Conservation (phyloP, 2,113 vertebrate genomes). For the Myiozetetes cayanensis region DNA sequence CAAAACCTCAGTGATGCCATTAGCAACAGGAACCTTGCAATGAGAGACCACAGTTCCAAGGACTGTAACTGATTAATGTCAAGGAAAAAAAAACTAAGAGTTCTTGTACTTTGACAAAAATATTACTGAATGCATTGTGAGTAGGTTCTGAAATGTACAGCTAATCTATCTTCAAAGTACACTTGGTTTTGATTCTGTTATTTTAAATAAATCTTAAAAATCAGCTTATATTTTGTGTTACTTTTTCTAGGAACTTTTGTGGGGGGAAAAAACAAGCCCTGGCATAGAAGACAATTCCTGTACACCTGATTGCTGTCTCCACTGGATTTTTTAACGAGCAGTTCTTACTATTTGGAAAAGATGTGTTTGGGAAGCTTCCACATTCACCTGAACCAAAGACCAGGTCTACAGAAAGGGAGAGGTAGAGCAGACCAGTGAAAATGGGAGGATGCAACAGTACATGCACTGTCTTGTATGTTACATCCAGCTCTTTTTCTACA, state of each 20-base stretch:
- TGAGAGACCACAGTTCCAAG: background rate
- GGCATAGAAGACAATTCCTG: background rate
- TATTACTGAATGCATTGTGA: slow-evolving; percentile 23
- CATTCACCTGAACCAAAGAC: background rate
- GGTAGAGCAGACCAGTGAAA: background rate
- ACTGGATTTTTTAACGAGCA: background rate
- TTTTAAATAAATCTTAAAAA: slow-evolving; percentile 4
- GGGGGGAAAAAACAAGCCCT: background rate
- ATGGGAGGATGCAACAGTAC: background rate
- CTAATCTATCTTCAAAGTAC: slow-evolving; percentile 27
- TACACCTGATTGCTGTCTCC: background rate
- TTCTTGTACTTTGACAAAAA: slow-evolving; percentile 39
- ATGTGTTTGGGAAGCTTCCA: background rate
- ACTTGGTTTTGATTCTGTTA: slow-evolving; percentile 14
- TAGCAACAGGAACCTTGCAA: background rate
- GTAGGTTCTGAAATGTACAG: slow-evolving; percentile 41
- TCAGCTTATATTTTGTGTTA: background rate
- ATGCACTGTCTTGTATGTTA: background rate
- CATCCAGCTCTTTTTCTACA: background rate
- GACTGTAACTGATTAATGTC: slow-evolving; percentile 9
- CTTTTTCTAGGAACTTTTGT: background rate
- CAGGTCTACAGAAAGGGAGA: background rate
- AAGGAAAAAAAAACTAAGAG: background rate
- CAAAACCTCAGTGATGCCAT: background rate
- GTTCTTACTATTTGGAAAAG: background rate